Conservation (phyloP, 2,113 vertebrate species). For the Melanotaenia duboulayi region DNA sequence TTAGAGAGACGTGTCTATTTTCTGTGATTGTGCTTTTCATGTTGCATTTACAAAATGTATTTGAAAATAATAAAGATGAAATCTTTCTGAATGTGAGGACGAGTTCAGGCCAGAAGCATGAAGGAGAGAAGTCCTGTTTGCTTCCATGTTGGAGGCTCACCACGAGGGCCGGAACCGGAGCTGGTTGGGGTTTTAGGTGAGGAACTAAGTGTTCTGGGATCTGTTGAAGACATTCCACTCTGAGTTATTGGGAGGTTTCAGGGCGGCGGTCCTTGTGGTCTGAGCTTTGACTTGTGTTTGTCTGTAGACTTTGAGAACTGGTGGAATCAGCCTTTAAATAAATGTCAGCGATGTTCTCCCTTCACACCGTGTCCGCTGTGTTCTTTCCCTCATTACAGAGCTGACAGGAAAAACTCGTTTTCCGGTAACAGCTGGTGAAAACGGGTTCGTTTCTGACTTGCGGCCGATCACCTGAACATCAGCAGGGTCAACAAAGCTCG, state of each 20-base stretch:
- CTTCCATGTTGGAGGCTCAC: conserved; percentile 2
- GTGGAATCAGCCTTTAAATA: conserved; percentile 92
- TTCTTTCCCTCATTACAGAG: not conserved
- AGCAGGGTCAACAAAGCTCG: too few relatives aligned
- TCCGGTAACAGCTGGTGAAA: too few relatives aligned
- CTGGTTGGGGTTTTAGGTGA: conserved; percentile 28
- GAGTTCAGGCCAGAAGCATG: conserved; percentile 6
- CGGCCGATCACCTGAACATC: too few relatives aligned
- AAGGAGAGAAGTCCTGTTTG: not conserved
- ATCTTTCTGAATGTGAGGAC: conserved; percentile 53
- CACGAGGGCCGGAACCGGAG: conserved; percentile 10
- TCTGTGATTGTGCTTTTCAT: conserved; percentile 82
- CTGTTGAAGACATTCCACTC: conserved; percentile 11
- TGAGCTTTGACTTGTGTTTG: conserved; percentile 80
- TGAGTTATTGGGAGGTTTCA: conserved; percentile 9
- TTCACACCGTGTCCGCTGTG: not conserved
- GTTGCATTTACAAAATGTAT: conserved; percentile 78
- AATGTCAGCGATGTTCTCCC: conserved; percentile 86
- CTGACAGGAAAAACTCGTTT: too few relatives aligned
- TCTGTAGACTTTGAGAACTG: conserved; percentile 80
- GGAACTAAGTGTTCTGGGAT: conserved; percentile 4
- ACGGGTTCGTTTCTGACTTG: too few relatives aligned
- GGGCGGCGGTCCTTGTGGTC: not conserved
- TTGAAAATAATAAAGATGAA: conserved; percentile 65
- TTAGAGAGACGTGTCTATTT: conserved; percentile 74